Base-by-base conservation (phyloP, 1,140 invertebrate species). In the Dreissena rostriformis region DNA sequence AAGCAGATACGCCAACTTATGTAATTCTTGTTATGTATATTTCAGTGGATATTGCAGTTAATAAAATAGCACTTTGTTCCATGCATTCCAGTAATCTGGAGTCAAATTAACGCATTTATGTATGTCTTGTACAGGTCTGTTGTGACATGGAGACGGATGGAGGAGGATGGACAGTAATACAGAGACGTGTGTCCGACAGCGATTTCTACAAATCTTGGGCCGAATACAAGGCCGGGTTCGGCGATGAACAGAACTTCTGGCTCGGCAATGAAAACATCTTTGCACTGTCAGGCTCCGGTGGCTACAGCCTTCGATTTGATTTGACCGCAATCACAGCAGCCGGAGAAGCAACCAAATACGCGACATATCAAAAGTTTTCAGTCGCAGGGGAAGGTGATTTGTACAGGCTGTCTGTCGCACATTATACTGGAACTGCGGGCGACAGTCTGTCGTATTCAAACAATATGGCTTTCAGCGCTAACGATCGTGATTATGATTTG, bases 171-270 rank as follows among this genome's bases (percentile, higher is more conserved):
- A 98, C 97, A 7, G 95, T 97, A 0, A 94, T 98, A 8, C 97
- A 97, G 87, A 95, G 96, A 10, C 95, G 97, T 8, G 95, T 95
- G 86, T 96, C 98, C 88, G 97, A 97, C 17, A 95, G 83, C 8
- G 98, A 97, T 91, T 99, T 99, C 94, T 97, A 97, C 90, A 94
- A 97, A 12, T 97, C 97, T 91, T 99, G 97, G 97, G 95, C 96
- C 24, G 97, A 98, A 89, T 17, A 65, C 22, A 66, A 39, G 24
- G 28, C n/a, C 28, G 75, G 75, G 26, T 61, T 61, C 12, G 57
- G 57, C 11, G 57, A 61, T 24, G 17, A n/a, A n/a, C 17, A 51
- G 1, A 77, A 67, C 63, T 77, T 66, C 63, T 66, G 75, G 75
- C 51, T 77, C 12, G 61, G 75, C 4, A 77, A 77, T 66, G 61